Conservation (phyloP, 1,140 invertebrate genomes). For the Laodelphax striatellus region DNA sequence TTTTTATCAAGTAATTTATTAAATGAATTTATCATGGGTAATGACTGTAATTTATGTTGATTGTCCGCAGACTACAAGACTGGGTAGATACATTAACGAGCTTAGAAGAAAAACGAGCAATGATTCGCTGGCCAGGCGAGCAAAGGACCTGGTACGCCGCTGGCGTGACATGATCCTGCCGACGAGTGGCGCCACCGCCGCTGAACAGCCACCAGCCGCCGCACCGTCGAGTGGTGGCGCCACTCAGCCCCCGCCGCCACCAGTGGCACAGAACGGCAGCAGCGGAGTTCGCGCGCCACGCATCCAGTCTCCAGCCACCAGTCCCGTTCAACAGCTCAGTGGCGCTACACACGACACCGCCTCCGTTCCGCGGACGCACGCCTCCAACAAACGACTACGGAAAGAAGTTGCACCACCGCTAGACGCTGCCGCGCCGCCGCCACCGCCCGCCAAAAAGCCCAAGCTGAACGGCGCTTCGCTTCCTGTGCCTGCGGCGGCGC, state of each 20-base stretch:
- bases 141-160: constrained; percentile 79
- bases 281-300: background rate
- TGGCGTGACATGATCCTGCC: constrained; percentile 76
- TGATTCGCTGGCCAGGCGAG: constrained; percentile 70
- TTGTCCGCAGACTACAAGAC: constrained; percentile 56
- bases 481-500: constrained; percentile 7
- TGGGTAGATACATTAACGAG: constrained; percentile 90
- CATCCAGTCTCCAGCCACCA: constrained; percentile 20
- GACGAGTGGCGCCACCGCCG: background rate
- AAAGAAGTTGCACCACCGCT: too few relatives aligned
- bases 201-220: constrained; percentile 30
- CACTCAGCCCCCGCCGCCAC: constrained; percentile 26
- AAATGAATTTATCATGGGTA: too few relatives aligned
- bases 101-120: constrained; percentile 71
- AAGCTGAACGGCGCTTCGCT: constrained; percentile 33
- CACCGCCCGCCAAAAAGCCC: constrained; percentile 26
- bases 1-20: too few relatives aligned
- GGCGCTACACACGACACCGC: constrained; percentile 18
- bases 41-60: too few relatives aligned
- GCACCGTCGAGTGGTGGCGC: constrained; percentile 26
- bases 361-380: constrained; percentile 45
- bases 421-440: background rate
- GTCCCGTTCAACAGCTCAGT: constrained; percentile 19
- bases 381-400: constrained; percentile 46
- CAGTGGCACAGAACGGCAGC: constrained; percentile 19